Evolutionary conservation across 2,797 vertebrate genomes (phyloP).

Genomic region (Rhinichthys osculus): DNA sequence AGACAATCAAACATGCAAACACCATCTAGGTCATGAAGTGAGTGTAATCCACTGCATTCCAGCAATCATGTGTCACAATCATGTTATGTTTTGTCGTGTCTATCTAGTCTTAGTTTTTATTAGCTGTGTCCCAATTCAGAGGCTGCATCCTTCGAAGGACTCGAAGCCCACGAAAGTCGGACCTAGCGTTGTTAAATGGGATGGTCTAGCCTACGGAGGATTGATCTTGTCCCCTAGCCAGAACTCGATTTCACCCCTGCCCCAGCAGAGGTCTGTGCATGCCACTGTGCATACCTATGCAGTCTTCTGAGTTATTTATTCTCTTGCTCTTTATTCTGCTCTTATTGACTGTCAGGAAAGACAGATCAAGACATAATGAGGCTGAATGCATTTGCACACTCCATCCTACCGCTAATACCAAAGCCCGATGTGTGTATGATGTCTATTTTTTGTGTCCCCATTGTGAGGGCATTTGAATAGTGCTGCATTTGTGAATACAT

Average conservation of each 20-base stretch:
- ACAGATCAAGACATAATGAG: background rate
- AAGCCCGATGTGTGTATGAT: background rate
- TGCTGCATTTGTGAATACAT: background rate
- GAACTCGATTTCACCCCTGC: background rate
- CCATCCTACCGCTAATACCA: background rate
- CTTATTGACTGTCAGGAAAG: background rate
- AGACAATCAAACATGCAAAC: too few relatives aligned
- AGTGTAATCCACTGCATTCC: too few relatives aligned
- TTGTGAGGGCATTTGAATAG: too few relatives aligned
- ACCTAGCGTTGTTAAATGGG: too few relatives aligned
- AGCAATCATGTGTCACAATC: too few relatives aligned
- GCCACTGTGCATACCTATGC: background rate
- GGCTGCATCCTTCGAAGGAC: background rate
- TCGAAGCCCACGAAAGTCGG: too few relatives aligned
- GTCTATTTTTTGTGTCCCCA: background rate
- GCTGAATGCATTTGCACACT: background rate
- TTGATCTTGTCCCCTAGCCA: too few relatives aligned
- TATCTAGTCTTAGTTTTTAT: too few relatives aligned
- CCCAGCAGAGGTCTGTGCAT: background rate
- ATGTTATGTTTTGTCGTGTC: too few relatives aligned
- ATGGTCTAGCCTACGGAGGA: too few relatives aligned
- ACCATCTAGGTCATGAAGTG: too few relatives aligned
- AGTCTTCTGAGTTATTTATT: background rate
- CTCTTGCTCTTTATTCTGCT: background rate
- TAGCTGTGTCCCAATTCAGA: background rate